Base-by-base conservation (phyloP, 2,888 invertebrate species). In the Drosophila diplacantha region DNA sequence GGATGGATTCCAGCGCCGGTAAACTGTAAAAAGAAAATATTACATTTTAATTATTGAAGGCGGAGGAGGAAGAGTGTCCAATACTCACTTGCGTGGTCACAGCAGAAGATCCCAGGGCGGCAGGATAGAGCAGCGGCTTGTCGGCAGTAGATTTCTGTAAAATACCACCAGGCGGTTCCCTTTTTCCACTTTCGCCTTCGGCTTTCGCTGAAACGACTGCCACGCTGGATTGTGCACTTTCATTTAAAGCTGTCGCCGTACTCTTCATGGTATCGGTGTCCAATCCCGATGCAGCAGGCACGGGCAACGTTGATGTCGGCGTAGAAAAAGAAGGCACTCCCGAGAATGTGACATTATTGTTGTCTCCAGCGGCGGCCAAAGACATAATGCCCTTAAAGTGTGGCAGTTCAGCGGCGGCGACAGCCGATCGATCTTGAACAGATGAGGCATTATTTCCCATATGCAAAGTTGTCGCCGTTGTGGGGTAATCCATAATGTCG, bases 401-500 rank as follows among this genome's bases (percentile, higher is more conserved):
- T 61, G 90, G 90, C 81, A 90, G 91, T 85, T 92, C 93, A 79
- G 92, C 93, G 92, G 90, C 24, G 24, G 24, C 12, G 12, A 92
- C 91, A 75, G 90, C 90, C 84, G 92, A 89, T 87, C 93, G 91
- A 81, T 89, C 92, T 66, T 93, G 91, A 82, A 89, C 92, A 70
- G 85, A 83, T 69, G 87, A 84, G 71, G 87, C 83, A 46, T 46
- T 46, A 76, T 85, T 87, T 68, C 84, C 81, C 73, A 85, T 81
- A 72, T 87, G 87, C 76, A 86, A 3, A 3, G 14, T n/a, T 8
- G 41, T 85, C 88, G 92, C 90, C 85, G 92, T 90, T 85, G 91
- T 90, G 86, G 91, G 90, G 88, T 92, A 93, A 87, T 92, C 92
- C 18, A 20, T 31, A 88, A 92, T 92, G 88, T 92, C 92, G 89